Conservation (phyloP, 1,140 invertebrate species). For the Drosophila cardini region DNA sequence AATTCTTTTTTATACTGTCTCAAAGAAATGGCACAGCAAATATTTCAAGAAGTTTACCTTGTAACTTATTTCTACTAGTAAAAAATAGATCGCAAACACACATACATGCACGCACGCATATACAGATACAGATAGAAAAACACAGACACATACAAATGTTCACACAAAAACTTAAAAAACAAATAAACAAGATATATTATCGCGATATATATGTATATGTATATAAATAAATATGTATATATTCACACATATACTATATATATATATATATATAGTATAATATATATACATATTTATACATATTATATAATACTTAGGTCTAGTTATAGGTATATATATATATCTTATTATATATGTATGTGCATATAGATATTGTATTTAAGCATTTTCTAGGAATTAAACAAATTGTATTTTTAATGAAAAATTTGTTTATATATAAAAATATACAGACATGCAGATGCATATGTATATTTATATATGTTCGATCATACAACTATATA, state of each 20-base stretch:
- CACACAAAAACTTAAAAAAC: conserved; percentile 45
- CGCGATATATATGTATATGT: conserved; percentile 36
- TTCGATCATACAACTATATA: not conserved
- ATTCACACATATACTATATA: conserved; percentile 3
- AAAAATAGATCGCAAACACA: not conserved
- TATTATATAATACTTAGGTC: conserved; percentile 43
- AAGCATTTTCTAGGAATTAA: conserved; percentile 77
- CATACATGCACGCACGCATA: not conserved
- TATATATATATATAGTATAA: conserved; percentile 18
- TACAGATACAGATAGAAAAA: not conserved
- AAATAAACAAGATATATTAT: conserved; percentile 48
- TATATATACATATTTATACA: conserved; percentile 21
- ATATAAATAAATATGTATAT: conserved; percentile 35
- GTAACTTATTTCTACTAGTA: conserved; percentile 21
- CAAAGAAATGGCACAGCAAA: conserved; percentile 16
- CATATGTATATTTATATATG: conserved; percentile 25
- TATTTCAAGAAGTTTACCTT: conserved; percentile 1
- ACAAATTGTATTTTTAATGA: conserved; percentile 77
- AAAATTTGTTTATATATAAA: conserved; percentile 39
- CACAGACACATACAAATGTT: conserved; percentile 24
- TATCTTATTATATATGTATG: conserved; percentile 45
- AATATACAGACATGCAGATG: conserved; percentile 12
- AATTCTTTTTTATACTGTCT: not conserved
- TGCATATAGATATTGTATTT: conserved; percentile 73
- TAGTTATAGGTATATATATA: conserved; percentile 44